phyloP scores from a whole-genome alignment of 2,797 vertebrate species.

The Lagocephalus sceleratus region DNA sequence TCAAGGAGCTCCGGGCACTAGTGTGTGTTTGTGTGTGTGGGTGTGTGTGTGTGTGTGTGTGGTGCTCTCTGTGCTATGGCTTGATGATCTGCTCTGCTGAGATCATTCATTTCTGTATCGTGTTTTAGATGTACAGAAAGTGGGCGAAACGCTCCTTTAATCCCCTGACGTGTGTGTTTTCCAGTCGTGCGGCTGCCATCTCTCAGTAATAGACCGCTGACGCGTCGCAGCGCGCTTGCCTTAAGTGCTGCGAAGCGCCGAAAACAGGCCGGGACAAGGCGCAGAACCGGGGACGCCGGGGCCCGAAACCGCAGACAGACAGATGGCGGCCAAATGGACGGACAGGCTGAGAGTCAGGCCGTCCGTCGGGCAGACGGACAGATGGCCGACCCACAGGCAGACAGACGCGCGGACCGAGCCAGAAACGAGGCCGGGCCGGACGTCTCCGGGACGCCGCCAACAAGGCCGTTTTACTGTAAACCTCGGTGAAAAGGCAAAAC shows the following conservation, averaged over 20 bases:
- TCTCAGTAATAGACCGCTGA: constrained; percentile 61
- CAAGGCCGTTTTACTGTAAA: too few relatives aligned
- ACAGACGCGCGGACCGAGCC: constrained; percentile 51
- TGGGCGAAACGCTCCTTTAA: constrained; percentile 28
- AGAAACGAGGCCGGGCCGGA: constrained; percentile 45
- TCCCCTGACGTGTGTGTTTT: constrained; percentile 23
- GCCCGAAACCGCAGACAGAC: constrained; percentile 56
- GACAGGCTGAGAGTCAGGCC: constrained; percentile 52
- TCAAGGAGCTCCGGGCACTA: constrained; percentile 31
- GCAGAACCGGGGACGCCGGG: constrained; percentile 16
- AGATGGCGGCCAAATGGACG: constrained; percentile 59
- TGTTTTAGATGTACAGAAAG: constrained; percentile 24
- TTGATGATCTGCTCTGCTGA: constrained; percentile 5
- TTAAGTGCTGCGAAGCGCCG: constrained; percentile 60
- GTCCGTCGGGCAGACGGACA: constrained; percentile 54
- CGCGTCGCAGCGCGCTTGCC: constrained; percentile 39
- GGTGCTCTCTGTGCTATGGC: not conserved
- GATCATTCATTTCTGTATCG: not conserved
- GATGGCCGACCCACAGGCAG: constrained; percentile 52
- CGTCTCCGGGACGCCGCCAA: too few relatives aligned
- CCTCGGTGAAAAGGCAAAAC: too few relatives aligned
- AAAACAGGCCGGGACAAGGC: constrained; percentile 28
- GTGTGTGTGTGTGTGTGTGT: constrained; percentile 12
- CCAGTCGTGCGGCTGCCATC: constrained; percentile 31
- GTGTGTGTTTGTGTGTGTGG: constrained; percentile 23